Evolutionary conservation across 2,888 invertebrate genomes (phyloP).

Genomic region (Heliothis peltigera): DNA sequence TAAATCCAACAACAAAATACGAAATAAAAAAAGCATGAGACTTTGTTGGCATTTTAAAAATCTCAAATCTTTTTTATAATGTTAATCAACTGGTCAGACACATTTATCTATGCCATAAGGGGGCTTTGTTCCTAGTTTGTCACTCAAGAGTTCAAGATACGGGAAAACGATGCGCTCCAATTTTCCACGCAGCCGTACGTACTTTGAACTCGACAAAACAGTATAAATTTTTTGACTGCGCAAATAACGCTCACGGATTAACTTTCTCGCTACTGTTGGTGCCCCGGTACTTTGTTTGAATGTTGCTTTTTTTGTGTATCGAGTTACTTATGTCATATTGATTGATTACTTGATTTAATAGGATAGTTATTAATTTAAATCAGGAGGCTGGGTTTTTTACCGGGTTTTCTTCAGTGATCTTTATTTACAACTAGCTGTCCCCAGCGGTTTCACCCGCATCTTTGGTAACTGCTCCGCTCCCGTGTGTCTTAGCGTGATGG

Average conservation of each 20-base stretch:
- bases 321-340: background rate
- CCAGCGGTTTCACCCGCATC: too few relatives aligned
- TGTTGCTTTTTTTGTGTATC: constrained; percentile 2
- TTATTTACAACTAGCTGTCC: too few relatives aligned
- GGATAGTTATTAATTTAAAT: too few relatives aligned
- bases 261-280: constrained; percentile 13
- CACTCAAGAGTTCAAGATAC: constrained; percentile 59
- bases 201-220: constrained; percentile 55
- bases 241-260: constrained; percentile 3
- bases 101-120: constrained; percentile 14
- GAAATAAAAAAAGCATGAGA: too few relatives aligned
- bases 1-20: too few relatives aligned
- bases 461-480: too few relatives aligned
- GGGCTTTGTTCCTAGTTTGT: constrained; percentile 47
- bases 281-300: constrained; percentile 17
- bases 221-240: constrained; percentile 13
- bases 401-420: too few relatives aligned
- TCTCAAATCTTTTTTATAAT: background rate
- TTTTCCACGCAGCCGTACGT: constrained; percentile 47
- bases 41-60: background rate
- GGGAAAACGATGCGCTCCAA: constrained; percentile 59
- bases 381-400: too few relatives aligned
- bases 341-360: too few relatives aligned
- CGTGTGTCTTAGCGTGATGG: too few relatives aligned
- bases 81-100: constrained; percentile 2